Conservation (phyloP, 2,113 vertebrate genomes). For the Xenopus borealis region DNA sequence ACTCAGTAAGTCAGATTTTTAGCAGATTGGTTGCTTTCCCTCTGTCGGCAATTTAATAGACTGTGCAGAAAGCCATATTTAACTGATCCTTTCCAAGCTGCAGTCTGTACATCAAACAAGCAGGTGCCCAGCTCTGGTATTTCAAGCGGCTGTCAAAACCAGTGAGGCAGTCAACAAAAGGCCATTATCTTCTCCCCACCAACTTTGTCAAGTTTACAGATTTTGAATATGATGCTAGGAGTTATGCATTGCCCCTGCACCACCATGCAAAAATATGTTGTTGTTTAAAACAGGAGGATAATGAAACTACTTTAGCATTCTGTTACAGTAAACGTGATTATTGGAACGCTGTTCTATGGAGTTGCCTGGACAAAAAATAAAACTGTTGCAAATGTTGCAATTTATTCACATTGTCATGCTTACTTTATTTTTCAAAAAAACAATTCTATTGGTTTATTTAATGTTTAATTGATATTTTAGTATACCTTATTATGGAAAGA, state of each 20-base stretch:
- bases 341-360: neutral
- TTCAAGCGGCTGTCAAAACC: constrained; percentile 38
- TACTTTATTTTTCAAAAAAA: no score
- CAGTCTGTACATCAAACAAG: constrained; percentile 43
- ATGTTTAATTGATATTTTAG: no score
- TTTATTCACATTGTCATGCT: no score
- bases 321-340: neutral
- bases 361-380: no score
- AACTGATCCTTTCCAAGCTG: constrained; percentile 42
- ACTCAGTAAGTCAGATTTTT: constrained; percentile 37
- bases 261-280: neutral
- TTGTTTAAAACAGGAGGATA: neutral
- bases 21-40: constrained; percentile 36
- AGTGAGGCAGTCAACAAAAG: constrained; percentile 25
- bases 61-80: constrained; percentile 42
- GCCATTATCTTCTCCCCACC: constrained; percentile 33
- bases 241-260: neutral
- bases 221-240: neutral
- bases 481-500: no score
- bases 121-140: constrained; percentile 36
- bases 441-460: no score
- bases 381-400: no score
- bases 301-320: neutral
- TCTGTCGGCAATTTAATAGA: constrained; percentile 42
- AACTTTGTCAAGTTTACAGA: constrained; percentile 28